These are phyloP conservation scores for Eilema griseolum DNA, from an alignment of 2,888 invertebrate genomes.

Conservation along the genomic window DNA sequence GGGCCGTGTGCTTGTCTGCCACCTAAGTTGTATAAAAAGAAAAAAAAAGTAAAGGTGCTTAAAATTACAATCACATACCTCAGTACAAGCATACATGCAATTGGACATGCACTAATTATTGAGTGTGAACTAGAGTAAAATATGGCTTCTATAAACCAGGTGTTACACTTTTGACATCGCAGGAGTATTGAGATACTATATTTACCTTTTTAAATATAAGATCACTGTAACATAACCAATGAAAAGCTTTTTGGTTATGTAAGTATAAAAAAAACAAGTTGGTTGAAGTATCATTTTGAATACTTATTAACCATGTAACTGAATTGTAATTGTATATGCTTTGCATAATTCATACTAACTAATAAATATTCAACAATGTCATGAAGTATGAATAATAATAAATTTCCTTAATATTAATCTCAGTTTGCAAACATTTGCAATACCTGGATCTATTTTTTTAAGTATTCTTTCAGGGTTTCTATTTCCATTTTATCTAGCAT, in stretches of 20 bases:
- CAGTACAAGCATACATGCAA: neutral
- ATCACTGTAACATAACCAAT: neutral
- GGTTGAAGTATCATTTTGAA: neutral
- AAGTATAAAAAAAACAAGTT: neutral
- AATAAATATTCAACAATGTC: neutral
- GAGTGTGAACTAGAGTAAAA: neutral
- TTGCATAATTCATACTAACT: neutral
- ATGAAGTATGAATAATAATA: neutral
- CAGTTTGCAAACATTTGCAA: slow-evolving; percentile 99
- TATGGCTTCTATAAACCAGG: neutral
- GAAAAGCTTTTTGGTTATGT: neutral
- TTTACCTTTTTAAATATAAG: neutral
- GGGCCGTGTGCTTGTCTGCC: too few species aligned
- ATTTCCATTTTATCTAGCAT: slow-evolving; percentile 96
- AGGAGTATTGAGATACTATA: neutral
- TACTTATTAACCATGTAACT: neutral
- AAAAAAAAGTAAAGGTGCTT: too few species aligned
- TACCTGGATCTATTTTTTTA: slow-evolving; percentile 99
- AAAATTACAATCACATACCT: neutral
- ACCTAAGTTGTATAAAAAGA: too few species aligned
- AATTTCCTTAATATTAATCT: slow-evolving; percentile 65
- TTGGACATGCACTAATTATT: slow-evolving; percentile 1
- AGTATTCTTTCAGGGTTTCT: slow-evolving; percentile 99
- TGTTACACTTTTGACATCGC: neutral
- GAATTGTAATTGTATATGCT: neutral